A percentile compares a stretch with the other conserved stretches of the same genome.
phyloP scores from a whole-genome alignment of 2,113 vertebrate species.

The Lycaon pictus region DNA sequence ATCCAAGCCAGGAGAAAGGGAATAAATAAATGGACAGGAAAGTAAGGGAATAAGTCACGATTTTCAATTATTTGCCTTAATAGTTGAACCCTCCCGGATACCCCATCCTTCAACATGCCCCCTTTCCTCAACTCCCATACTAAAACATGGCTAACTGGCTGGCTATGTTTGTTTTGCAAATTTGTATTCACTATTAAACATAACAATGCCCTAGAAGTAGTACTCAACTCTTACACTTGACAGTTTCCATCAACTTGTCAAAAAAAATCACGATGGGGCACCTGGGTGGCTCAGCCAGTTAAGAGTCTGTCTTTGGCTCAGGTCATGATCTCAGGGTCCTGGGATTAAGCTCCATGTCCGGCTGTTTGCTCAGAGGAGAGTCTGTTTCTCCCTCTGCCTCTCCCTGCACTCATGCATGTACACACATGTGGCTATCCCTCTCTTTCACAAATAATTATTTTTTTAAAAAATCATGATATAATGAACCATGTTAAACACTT shows the following conservation, averaged over 20 bases:
- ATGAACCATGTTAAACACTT: slow-evolving; percentile 36
- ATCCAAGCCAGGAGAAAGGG: not conserved
- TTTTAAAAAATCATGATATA: slow-evolving; percentile 24
- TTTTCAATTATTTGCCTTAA: slow-evolving; percentile 55
- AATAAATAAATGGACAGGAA: slow-evolving; percentile 36
- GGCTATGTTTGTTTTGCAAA: not conserved
- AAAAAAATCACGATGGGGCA: not conserved
- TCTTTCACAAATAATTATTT: not conserved
- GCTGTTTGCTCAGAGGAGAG: no score
- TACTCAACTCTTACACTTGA: slow-evolving; percentile 32
- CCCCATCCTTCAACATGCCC: not conserved
- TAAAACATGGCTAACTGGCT: slow-evolving; percentile 1
- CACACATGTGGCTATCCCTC: no score
- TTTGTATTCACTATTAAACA: slow-evolving; percentile 43
- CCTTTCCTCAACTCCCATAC: not conserved
- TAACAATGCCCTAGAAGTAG: slow-evolving; percentile 29
- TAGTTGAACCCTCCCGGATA: not conserved
- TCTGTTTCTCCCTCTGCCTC: no score
- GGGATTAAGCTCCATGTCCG: no score
- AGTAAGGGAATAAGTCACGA: not conserved
- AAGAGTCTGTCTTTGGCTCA: not conserved
- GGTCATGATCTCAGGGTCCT: not conserved
- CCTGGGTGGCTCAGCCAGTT: not conserved
- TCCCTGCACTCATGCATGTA: no score
- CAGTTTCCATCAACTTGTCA: slow-evolving; percentile 33